phyloP scores from a whole-genome alignment of 2,797 vertebrate species.

The Synanceia verrucosa region DNA sequence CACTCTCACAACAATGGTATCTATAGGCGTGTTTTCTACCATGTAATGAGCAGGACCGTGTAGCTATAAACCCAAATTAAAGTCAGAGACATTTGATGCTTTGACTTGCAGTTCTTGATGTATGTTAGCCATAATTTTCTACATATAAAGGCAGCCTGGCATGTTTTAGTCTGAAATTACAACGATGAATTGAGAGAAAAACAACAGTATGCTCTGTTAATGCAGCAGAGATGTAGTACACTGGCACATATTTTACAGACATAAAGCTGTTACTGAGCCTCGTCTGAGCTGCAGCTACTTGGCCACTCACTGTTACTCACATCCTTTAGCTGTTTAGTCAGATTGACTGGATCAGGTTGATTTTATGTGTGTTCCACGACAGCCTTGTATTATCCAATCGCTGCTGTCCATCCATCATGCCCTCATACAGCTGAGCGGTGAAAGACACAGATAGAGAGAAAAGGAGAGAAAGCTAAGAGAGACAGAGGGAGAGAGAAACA shows the following conservation, averaged over 20 bases:
- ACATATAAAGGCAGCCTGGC: not conserved
- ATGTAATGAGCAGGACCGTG: not conserved
- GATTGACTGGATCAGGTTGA: constrained; percentile 28
- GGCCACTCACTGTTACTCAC: constrained; percentile 5
- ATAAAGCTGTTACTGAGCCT: constrained; percentile 20
- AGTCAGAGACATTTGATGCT: not conserved
- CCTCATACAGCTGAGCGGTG: not conserved
- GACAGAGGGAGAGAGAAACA: constrained; percentile 32
- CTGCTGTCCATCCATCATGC: constrained; percentile 39
- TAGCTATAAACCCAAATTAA: not conserved
- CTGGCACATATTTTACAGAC: constrained; percentile 1
- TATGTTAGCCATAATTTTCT: not conserved
- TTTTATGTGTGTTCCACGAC: constrained; percentile 40
- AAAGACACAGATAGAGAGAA: not conserved
- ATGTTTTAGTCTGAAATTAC: not conserved
- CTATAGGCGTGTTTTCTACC: not conserved
- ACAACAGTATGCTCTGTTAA: not conserved
- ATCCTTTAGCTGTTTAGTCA: constrained; percentile 5
- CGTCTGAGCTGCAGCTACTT: constrained; percentile 3
- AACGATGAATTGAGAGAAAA: not conserved
- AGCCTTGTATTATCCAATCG: constrained; percentile 47
- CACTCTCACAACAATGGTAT: too few relatives aligned
- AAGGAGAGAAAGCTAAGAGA: not conserved
- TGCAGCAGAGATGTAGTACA: not conserved
- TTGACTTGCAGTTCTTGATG: not conserved